Conservation (phyloP, 2,113 vertebrate species). For the Neodontobutis hainanensis region DNA sequence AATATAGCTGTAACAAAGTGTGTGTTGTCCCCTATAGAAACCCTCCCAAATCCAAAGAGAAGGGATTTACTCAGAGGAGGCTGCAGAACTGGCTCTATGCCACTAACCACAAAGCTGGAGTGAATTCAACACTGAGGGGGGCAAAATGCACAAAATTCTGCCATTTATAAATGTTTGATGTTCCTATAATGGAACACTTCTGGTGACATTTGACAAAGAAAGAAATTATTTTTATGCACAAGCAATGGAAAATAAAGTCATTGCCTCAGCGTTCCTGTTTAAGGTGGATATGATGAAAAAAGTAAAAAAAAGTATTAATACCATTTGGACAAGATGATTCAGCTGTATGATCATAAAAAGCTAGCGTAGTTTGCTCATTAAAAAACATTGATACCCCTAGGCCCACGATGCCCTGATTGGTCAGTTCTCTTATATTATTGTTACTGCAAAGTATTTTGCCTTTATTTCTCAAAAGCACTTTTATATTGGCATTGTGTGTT, state of each 20-base stretch:
- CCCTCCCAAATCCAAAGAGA: neutral
- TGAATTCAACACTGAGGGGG: neutral
- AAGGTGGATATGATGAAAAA: no score
- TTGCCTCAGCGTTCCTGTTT: neutral
- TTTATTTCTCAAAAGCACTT: no score
- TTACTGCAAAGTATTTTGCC: no score
- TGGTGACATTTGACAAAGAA: neutral
- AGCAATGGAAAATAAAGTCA: neutral
- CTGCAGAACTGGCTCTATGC: neutral
- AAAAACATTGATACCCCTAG: no score
- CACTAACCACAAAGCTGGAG: neutral
- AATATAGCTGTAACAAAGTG: neutral
- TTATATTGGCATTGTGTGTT: no score
- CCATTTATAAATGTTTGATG: slow-evolving; percentile 11
- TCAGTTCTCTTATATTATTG: no score
- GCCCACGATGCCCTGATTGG: no score
- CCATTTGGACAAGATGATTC: no score
- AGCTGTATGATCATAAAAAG: no score
- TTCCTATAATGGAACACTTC: neutral
- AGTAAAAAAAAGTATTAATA: no score
- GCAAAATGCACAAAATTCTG: neutral
- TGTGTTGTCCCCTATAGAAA: slow-evolving; percentile 7
- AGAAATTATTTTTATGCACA: neutral
- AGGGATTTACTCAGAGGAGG: neutral
- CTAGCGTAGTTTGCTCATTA: no score